These are phyloP conservation scores for Argyra leucocephala DNA, from an alignment of 2,888 invertebrate genomes.

Conservation along the genomic window DNA sequence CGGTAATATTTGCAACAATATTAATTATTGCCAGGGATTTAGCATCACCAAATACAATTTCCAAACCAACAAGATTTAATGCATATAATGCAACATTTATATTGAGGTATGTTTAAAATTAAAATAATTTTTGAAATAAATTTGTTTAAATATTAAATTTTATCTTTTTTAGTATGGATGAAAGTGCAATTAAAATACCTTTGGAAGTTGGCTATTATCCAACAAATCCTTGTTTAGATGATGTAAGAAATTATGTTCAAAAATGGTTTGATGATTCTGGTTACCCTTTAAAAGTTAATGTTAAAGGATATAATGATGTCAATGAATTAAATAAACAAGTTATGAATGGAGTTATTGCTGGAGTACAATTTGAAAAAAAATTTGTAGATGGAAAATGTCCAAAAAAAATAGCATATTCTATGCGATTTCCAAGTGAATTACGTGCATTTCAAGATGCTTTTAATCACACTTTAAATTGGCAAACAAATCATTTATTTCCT, in stretches of 20 bases:
- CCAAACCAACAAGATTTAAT: slow-evolving; percentile 31
- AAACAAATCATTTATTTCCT: neutral
- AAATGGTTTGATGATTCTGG: slow-evolving; percentile 11
- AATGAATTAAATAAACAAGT: slow-evolving; percentile 46
- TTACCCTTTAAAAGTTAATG: neutral
- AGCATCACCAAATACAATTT: slow-evolving; percentile 47
- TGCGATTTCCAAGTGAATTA: slow-evolving; percentile 57
- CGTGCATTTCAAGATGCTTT: slow-evolving; percentile 50
- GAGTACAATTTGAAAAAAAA: slow-evolving; percentile 51
- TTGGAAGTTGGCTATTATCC: slow-evolving; percentile 21
- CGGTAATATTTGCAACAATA: slow-evolving; percentile 53
- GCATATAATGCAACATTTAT: slow-evolving; percentile 41
- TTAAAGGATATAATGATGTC: slow-evolving; percentile 41
- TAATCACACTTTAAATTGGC: neutral
- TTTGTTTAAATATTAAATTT: no score
- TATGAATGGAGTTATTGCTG: slow-evolving; percentile 43
- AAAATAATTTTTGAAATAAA: no score
- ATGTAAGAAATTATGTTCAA: slow-evolving; percentile 15
- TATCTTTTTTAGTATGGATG: neutral
- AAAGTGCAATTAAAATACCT: neutral
- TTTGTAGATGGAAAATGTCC: slow-evolving; percentile 47
- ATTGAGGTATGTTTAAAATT: slow-evolving; percentile 9
- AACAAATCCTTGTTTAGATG: slow-evolving; percentile 16
- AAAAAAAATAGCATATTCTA: slow-evolving; percentile 45
- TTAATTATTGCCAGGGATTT: slow-evolving; percentile 57